phyloP scores from a whole-genome alignment of 2,113 vertebrate genomes.

The Antidorcas marsupialis region DNA sequence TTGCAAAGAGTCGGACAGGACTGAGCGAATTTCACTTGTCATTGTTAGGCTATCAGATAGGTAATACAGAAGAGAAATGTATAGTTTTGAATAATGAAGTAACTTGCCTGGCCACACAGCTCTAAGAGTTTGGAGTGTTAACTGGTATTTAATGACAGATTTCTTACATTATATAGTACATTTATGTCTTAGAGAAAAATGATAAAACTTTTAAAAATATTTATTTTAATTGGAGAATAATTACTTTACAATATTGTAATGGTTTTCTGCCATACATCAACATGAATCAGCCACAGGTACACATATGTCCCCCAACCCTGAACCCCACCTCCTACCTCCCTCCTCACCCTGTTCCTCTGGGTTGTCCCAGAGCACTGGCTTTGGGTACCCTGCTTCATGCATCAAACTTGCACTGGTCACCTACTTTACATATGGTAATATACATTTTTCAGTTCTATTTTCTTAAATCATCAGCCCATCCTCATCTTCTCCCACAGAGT shows the following conservation, averaged over 20 bases:
- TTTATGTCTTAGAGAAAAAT: neutral
- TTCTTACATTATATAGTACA: neutral
- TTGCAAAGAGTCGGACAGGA: rapidly evolving
- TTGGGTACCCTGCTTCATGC: neutral
- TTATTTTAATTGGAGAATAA: neutral
- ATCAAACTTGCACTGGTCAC: neutral
- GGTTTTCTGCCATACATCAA: neutral
- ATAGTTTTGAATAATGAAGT: neutral
- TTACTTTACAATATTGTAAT: neutral
- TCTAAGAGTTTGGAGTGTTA: neutral
- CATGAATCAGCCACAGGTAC: neutral
- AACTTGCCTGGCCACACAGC: neutral
- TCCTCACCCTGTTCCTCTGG: neutral
- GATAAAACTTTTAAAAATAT: neutral
- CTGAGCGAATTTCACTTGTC: neutral
- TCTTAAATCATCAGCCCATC: neutral
- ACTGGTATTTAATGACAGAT: neutral
- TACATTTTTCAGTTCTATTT: neutral
- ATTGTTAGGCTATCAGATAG: neutral
- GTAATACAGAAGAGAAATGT: neutral
- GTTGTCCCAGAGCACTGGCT: neutral
- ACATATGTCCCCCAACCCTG: neutral
- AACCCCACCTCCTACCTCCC: neutral
- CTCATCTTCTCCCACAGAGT: neutral
- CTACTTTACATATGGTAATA: neutral